Conservation (phyloP, 2,797 vertebrate genomes). For the Manis pentadactyla region DNA sequence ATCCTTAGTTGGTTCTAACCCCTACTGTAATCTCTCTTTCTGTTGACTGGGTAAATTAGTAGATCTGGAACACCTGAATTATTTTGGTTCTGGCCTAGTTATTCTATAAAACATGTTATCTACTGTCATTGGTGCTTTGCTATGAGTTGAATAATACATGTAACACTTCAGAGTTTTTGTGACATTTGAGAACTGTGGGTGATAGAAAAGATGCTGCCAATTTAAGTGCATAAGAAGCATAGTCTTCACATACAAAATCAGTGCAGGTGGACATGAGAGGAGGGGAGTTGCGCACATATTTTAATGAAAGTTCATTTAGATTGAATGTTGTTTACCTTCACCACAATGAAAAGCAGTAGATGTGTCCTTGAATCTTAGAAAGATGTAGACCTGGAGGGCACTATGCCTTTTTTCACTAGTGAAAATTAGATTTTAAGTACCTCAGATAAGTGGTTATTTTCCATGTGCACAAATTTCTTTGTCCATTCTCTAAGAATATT, state of each 20-base stretch:
- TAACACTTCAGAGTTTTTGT: conserved; percentile 56
- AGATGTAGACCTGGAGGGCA: conserved; percentile 43
- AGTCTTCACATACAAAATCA: conserved; percentile 68
- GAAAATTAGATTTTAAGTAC: conserved; percentile 46
- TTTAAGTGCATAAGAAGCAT: conserved; percentile 27
- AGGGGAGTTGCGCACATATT: conserved; percentile 10
- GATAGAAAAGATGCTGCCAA: conserved; percentile 49
- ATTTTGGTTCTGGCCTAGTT: not conserved
- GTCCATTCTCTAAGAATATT: not conserved
- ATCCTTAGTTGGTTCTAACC: conserved; percentile 29
- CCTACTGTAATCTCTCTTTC: conserved; percentile 1
- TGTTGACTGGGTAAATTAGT: not conserved
- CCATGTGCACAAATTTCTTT: conserved; percentile 24
- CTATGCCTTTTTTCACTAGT: conserved; percentile 36
- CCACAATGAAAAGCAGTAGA: conserved; percentile 30
- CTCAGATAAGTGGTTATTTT: not conserved
- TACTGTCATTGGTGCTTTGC: conserved; percentile 15
- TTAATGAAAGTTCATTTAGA: conserved; percentile 64
- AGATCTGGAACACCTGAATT: not conserved
- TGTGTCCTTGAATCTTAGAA: conserved; percentile 61
- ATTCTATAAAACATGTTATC: conserved; percentile 44
- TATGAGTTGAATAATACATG: conserved; percentile 48
- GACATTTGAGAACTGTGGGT: not conserved
- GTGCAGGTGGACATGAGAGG: conserved; percentile 26
- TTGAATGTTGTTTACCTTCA: conserved; percentile 71